phyloP scores from a whole-genome alignment of 1,140 invertebrate genomes.

The Tribolium madens region DNA sequence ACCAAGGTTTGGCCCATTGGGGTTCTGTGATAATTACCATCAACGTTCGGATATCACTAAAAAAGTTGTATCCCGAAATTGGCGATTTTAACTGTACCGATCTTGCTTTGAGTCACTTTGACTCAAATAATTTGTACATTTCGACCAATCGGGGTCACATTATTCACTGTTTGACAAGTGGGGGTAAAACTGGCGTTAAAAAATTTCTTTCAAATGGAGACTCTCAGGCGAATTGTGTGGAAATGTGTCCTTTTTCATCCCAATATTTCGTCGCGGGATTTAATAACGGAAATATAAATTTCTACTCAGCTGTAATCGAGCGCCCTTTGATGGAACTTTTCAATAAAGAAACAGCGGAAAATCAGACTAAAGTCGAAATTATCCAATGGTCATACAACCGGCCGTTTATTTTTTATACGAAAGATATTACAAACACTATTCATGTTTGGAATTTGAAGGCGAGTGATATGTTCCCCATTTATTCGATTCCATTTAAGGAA shows the following conservation, averaged over 20 bases:
- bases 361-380: constrained; percentile 48
- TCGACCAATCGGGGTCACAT: constrained; percentile 62
- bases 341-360: constrained; percentile 52
- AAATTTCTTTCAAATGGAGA: constrained; percentile 54
- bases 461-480: constrained; percentile 62
- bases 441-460: constrained; percentile 62
- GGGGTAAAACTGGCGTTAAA: constrained; percentile 54
- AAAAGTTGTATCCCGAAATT: constrained; percentile 54
- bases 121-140: constrained; percentile 59
- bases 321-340: constrained; percentile 59
- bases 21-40: constrained; percentile 51
- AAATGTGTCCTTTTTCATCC: constrained; percentile 60
- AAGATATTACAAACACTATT: constrained; percentile 58
- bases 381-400: constrained; percentile 62
- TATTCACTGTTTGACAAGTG: constrained; percentile 58
- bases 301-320: constrained; percentile 56
- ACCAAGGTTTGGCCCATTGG: constrained; percentile 40
- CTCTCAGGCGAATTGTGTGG: constrained; percentile 55
- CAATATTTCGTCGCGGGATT: constrained; percentile 60
- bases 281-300: constrained; percentile 59
- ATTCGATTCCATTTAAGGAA: constrained; percentile 58
- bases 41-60: constrained; percentile 51
- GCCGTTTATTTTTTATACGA: constrained; percentile 62
- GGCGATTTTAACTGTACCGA: constrained; percentile 60
- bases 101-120: constrained; percentile 52